A percentile compares a stretch with the other conserved stretches of the same genome.
Conservation (phyloP, 2,888 invertebrate genomes). For the Lasius platythorax region DNA sequence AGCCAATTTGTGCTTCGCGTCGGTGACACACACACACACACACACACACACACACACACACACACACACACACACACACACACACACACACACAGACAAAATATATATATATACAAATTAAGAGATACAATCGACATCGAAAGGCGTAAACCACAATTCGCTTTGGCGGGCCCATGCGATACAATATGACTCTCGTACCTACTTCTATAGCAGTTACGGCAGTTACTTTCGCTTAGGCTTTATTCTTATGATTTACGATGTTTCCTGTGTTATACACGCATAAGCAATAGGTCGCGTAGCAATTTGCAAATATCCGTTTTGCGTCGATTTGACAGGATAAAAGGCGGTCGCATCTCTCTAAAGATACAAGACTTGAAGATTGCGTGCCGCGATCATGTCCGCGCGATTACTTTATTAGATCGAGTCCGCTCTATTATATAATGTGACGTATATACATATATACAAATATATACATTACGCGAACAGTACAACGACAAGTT, state of each 20-base stretch:
- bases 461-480: constrained; percentile 59
- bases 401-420: constrained; percentile 63
- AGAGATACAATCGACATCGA: constrained; percentile 56
- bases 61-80: background rate
- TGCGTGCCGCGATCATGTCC: constrained; percentile 26
- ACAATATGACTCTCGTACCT: constrained; percentile 63
- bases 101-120: background rate
- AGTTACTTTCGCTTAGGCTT: constrained; percentile 54
- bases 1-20: constrained; percentile 36
- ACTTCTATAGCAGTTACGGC: constrained; percentile 45
- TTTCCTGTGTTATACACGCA: constrained; percentile 50
- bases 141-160: constrained; percentile 36
- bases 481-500: constrained; percentile 77
- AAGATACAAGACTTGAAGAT: constrained; percentile 47
- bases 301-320: constrained; percentile 51
- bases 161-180: constrained; percentile 66
- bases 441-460: constrained; percentile 57
- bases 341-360: constrained; percentile 36
- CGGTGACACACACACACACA: background rate
- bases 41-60: background rate
- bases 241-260: constrained; percentile 52
- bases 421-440: constrained; percentile 60
- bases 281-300: constrained; percentile 56
- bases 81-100: background rate
- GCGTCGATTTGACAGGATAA: constrained; percentile 62